Conservation (phyloP, 2,888 invertebrate genomes). For the Empis stercorea region DNA sequence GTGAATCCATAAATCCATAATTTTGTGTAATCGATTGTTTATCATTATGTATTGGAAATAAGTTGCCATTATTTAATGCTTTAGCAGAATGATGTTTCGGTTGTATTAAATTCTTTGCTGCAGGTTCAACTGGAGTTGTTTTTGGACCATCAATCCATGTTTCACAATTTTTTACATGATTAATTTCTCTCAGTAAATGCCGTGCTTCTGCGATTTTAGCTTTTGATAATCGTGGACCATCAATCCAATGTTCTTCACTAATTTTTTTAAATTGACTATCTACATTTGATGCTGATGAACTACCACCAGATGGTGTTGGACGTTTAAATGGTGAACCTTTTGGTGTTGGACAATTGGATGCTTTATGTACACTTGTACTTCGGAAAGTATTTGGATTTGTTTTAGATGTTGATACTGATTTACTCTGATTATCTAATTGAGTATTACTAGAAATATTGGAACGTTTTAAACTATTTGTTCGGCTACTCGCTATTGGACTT, state of each 20-base stretch:
- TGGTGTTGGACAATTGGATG: constrained; percentile 40
- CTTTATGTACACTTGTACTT: constrained; percentile 20
- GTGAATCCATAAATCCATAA: constrained; percentile 85
- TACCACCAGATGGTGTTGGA: constrained; percentile 19
- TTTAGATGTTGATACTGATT: constrained; percentile 19
- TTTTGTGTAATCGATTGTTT: constrained; percentile 33
- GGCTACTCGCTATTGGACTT: constrained; percentile 22
- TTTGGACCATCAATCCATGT: constrained; percentile 95
- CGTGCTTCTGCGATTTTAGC: constrained; percentile 70
- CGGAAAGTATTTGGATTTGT: constrained; percentile 23
- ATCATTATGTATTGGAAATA: too few relatives aligned
- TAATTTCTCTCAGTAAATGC: constrained; percentile 64
- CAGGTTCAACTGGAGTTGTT: constrained; percentile 40
- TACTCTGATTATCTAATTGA: constrained; percentile 37
- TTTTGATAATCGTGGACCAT: constrained; percentile 82
- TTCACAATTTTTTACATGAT: constrained; percentile 66
- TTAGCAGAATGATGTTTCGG: constrained; percentile 15
- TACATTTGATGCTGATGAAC: not conserved
- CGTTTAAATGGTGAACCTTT: constrained; percentile 41
- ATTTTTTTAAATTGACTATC: constrained; percentile 34
- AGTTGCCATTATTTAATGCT: constrained; percentile 30
- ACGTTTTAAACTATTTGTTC: constrained; percentile 26
- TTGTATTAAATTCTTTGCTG: not conserved
- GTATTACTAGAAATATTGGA: constrained; percentile 16
- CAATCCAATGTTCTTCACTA: constrained; percentile 92